Evolutionary conservation across 2,113 vertebrate species (phyloP), one percentile per base, ranked within the genome.

Genomic region (Varanus komodoensis): DNA sequence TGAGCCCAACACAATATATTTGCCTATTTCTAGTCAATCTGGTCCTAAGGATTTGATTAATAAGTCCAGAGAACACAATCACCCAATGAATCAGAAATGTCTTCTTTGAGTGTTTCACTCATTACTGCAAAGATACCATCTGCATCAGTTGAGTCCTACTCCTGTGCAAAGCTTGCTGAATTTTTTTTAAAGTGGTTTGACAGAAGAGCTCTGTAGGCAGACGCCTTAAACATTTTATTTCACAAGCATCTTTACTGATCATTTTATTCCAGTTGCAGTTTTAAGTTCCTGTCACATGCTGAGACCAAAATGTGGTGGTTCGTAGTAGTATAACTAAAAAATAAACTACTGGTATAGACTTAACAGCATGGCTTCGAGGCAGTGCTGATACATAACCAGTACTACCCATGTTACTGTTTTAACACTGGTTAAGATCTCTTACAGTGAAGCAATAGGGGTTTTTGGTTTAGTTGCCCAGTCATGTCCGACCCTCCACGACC

Each of bases 11-110:
- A 89, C 38, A 71, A 78, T 38, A 7, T 89, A 91, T 89, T 93
- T 92, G 69, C 87, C n/a, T 89, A 89, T 83, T 89, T 89, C 89
- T 0, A 75, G 29, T 87, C 69, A 92, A 86, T 89, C 82, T 82
- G 87, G 64, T 67, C 92, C 19, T 83, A 77, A 83, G 32, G 27
- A 67, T 74, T 50, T 15, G 17, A 71, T 68, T 87, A 87, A 83
- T 87, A 44, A 68, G 19, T 77, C 23, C 15, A n/a, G 78, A 3
- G 67, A 88, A 17, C 38, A 88, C 90, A 90, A 91, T 52, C 89
- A 32, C 88, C 79, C 29, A 92, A 48, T 87, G 82, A 0, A 0
- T 88, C 21, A 90, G 44, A 54, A 87, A 88, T 88, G 73, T 82
- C 73, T 68, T n/a, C 52, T 89, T 29, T 80, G 50, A 80, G 74